Base-by-base conservation (phyloP, 2,113 vertebrate species). In the Ariopsis seemanni region DNA sequence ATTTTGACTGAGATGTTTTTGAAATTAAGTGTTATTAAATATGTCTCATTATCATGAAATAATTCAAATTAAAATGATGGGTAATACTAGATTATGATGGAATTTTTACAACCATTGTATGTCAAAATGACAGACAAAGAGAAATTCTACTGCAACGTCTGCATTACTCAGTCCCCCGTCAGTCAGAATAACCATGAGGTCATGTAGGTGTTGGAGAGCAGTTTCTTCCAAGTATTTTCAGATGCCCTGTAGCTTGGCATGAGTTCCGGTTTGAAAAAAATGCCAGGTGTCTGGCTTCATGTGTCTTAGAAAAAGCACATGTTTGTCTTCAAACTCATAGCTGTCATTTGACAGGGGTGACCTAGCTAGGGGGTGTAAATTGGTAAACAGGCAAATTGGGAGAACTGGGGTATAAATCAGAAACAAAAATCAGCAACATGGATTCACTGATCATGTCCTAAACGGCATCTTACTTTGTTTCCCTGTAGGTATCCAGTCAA, bases 401-500 rank as follows among this genome's bases (percentile, higher is more conserved):
- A 30, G 22, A 72, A 72, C 34, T 72, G 34, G 17, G 2, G 3
- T 17, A 71, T 34, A 10, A 71, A 34, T 25, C 67, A 71, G 30
- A 34, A 71, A 42, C 5, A 34, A 9, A 34, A 72, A 42, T 72
- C 12, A 42, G 20, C 18, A 22, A 7, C 8, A 20, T 22, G 11
- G 4, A 5, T 27, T 69, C n/a, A 5, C 0, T 30, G 12, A 71
- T 71, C 14, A 34, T 17, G 12, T 17, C n/a, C 14, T 55, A 53
- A 78, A 53, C 1, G 0, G 1, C 53, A 42, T 42, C 34, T 62
- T 82, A 34, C 27, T 82, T 42, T 82, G 79, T 82, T 48, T 90
- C 52, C 90, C 52, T 92, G 48, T 89, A 99, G 97, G 96, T 0
- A 86, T 89, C 89, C 93, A 96, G 4, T 86, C 96, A 34, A 82